These are phyloP conservation scores for Agrilus cyanescens DNA, from an alignment of 2,888 invertebrate species.

Conservation along the genomic window DNA sequence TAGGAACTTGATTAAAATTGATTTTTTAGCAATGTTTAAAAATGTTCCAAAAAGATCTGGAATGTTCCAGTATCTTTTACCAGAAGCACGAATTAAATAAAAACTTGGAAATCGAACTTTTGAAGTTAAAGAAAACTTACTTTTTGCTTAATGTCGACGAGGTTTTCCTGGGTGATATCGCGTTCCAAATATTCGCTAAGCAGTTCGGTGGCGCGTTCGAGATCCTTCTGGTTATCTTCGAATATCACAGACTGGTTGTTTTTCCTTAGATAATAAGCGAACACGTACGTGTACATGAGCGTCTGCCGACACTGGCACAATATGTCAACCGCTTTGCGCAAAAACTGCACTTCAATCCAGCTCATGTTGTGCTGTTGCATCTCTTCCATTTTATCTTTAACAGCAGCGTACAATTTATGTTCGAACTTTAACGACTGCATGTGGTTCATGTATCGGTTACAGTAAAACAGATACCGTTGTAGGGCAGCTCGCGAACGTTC, in stretches of 20 bases:
- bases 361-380: conserved; percentile 99
- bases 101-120: too few species aligned
- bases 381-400: conserved; percentile 98
- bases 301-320: conserved; percentile 95
- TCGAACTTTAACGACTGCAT: conserved; percentile 98
- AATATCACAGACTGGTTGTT: conserved; percentile 99
- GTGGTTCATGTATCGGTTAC: conserved; percentile 94
- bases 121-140: too few species aligned
- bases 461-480: conserved; percentile 96
- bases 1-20: too few species aligned
- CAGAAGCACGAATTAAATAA: too few species aligned
- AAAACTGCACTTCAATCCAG: conserved; percentile 99
- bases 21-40: too few species aligned
- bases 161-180: conserved; percentile 94
- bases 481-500: conserved; percentile 91
- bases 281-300: conserved; percentile 98
- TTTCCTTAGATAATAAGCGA: conserved; percentile 95
- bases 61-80: too few species aligned
- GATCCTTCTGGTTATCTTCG: conserved; percentile 97
- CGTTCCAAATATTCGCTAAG: conserved; percentile 96
- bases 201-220: conserved; percentile 97
- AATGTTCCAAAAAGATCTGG: too few species aligned
- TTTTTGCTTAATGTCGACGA: conserved; percentile 96
- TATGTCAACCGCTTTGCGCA: conserved; percentile 95
- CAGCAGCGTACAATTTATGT: conserved; percentile 89